Evolutionary conservation across 2,888 invertebrate species (phyloP).

Genomic region (Erebia aethiops): DNA sequence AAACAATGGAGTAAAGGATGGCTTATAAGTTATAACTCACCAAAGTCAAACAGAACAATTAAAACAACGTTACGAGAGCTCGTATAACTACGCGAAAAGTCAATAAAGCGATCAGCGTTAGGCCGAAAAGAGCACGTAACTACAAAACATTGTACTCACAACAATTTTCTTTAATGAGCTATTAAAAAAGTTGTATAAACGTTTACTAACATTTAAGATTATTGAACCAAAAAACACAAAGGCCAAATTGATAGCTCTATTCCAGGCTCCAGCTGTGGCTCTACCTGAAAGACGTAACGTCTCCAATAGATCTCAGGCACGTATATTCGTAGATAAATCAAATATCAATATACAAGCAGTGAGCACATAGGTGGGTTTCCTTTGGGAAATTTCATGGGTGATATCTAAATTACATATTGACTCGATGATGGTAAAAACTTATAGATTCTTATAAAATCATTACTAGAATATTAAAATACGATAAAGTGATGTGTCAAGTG

Average conservation of each 20-base stretch:
- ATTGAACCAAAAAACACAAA: not conserved
- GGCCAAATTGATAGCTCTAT: not conserved
- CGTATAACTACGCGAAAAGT: conserved; percentile 34
- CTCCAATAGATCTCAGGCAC: not conserved
- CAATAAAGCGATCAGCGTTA: conserved; percentile 14
- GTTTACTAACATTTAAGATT: not conserved
- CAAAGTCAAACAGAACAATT: conserved; percentile 19
- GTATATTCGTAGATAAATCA: not conserved
- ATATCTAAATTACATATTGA: not conserved
- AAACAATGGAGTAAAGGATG: conserved; percentile 31
- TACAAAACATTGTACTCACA: not conserved
- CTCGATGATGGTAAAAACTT: too few relatives aligned
- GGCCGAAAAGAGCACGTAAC: too few relatives aligned
- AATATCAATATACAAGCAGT: not conserved
- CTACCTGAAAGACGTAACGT: not conserved
- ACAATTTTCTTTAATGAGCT: not conserved
- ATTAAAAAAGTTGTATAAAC: not conserved
- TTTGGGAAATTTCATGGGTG: not conserved
- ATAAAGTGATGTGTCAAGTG: too few relatives aligned
- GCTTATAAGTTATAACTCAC: conserved; percentile 4
- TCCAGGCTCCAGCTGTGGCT: not conserved
- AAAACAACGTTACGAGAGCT: conserved; percentile 28
- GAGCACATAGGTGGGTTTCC: not conserved
- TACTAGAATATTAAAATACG: too few relatives aligned
- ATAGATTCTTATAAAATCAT: too few relatives aligned